Percentiles rank a stretch among this genome's conserved stretches.
phyloP scores from a whole-genome alignment of 1,140 invertebrate genomes.

The Drosophila paulistorum region DNA sequence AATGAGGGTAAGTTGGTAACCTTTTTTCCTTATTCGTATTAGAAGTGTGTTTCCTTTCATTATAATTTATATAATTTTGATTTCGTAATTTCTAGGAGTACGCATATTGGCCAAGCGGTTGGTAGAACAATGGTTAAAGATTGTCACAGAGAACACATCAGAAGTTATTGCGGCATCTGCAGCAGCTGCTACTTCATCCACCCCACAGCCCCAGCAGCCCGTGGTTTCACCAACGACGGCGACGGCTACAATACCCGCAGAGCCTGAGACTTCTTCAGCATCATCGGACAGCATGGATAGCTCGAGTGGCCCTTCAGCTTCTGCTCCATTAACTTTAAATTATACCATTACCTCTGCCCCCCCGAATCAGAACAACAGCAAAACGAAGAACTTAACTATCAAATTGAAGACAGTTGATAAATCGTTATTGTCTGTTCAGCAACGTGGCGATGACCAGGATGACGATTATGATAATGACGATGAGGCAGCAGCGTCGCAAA shows the following conservation, averaged over 20 bases:
- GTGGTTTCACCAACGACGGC: slow-evolving; percentile 16
- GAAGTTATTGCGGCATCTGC: neutral
- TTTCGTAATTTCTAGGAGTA: slow-evolving; percentile 85
- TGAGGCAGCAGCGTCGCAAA: slow-evolving; percentile 18
- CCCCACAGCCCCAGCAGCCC: slow-evolving; percentile 2
- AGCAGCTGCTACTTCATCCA: slow-evolving; percentile 1
- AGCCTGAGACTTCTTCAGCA: slow-evolving; percentile 38
- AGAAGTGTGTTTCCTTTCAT: neutral
- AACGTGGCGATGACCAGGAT: slow-evolving; percentile 19
- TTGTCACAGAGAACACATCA: slow-evolving; percentile 85
- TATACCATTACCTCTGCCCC: slow-evolving; percentile 68
- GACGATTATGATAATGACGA: slow-evolving; percentile 46
- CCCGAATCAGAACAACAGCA: slow-evolving; percentile 53
- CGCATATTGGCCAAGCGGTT: slow-evolving; percentile 89
- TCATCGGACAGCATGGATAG: slow-evolving; percentile 63
- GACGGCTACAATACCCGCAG: neutral
- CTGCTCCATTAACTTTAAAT: slow-evolving; percentile 40
- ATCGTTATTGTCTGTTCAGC: slow-evolving; percentile 32
- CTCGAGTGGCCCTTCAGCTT: slow-evolving; percentile 18
- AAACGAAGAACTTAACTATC: slow-evolving; percentile 83
- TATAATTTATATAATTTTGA: slow-evolving; percentile 40
- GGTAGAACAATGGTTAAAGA: slow-evolving; percentile 95
- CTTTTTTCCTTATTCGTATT: neutral
- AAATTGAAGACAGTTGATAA: slow-evolving; percentile 85
- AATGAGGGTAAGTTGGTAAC: slow-evolving; percentile 86